Evolutionary conservation across 2,113 vertebrate genomes (phyloP).

Genomic region (Speoplatyrhinus poulsoni): DNA sequence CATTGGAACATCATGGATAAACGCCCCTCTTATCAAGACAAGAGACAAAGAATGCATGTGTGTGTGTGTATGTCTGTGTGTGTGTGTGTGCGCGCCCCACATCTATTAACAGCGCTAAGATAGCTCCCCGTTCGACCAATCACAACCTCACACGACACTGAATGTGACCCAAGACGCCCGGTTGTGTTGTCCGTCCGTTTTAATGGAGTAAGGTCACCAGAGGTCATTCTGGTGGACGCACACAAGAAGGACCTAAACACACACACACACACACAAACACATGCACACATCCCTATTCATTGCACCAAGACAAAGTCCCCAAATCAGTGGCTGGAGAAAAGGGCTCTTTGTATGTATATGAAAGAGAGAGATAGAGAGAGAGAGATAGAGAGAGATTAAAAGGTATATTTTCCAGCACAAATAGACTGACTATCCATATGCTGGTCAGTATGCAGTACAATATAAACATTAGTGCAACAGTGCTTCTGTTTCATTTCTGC

Average conservation of each 20-base stretch:
- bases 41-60: neutral
- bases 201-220: slow-evolving; percentile 74
- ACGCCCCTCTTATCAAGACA: slow-evolving; percentile 64
- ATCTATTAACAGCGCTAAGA: no score
- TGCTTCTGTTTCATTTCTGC: no score
- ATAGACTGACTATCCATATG: no score
- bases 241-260: slow-evolving; percentile 67
- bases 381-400: neutral
- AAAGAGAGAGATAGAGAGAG: neutral
- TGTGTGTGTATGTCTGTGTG: slow-evolving; percentile 7
- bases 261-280: slow-evolving; percentile 49
- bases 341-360: slow-evolving; percentile 60
- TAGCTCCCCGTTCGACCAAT: no score
- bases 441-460: no score
- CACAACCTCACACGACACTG: neutral
- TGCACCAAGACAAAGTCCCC: slow-evolving; percentile 69
- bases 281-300: slow-evolving; percentile 67
- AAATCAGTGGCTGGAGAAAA: slow-evolving; percentile 66
- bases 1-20: slow-evolving; percentile 70
- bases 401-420: no score
- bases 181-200: slow-evolving; percentile 63
- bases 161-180: slow-evolving; percentile 5
- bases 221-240: slow-evolving; percentile 35
- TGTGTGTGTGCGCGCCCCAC: neutral
- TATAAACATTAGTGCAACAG: no score